Base-by-base conservation (phyloP, 2,113 vertebrate genomes). In the Ardeotis arabs region DNA sequence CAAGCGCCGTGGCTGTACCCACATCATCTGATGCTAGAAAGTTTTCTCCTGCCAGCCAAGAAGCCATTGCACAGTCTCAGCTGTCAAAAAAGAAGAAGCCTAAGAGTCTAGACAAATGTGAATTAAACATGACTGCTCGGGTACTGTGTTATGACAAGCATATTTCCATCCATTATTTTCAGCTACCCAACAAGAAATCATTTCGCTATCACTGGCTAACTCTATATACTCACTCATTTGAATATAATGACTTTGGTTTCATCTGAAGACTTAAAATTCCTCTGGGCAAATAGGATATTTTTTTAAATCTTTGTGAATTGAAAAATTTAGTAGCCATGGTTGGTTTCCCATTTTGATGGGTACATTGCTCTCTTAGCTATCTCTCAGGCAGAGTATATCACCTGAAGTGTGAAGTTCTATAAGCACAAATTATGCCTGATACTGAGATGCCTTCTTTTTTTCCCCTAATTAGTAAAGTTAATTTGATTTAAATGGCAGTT, bases 401-500 rank as follows among this genome's bases (percentile, higher is more conserved):
- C 89, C 90, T 94, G 93, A 97, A 96, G 66, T 95, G 86, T 95
- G 95, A 93, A 95, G 87, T 94, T 97, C 75, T 89, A 95, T 94
- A 94, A 88, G 95, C 82, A 96, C 95, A 93, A 97, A 97, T 97
- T 97, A 97, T 95, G 56, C 56, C 69, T 96, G 74, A 96, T 97
- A 94, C 84, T 94, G 96, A 96, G 66, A 93, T 77, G 93, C 91
- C 76, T 96, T 94, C n/a, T 81, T 96, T 87, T 97, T 82, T 24
- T 17, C 73, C 76, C 75, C 92, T 97, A 98, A 98, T 97, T 97
- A 96, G 96, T 97, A 97, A 97, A 93, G 93, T 97, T 98, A 98
- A 97, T 97, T 97, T 98, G 97, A 97, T 97, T 97, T 97, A 98
- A 98, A 97, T 93, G 97, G 89, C 93, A 96, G 87, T 96, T 97